Percentiles rank a stretch among this genome's conserved stretches.
phyloP scores from a whole-genome alignment of 2,888 invertebrate genomes.

The Halictus ligatus region DNA sequence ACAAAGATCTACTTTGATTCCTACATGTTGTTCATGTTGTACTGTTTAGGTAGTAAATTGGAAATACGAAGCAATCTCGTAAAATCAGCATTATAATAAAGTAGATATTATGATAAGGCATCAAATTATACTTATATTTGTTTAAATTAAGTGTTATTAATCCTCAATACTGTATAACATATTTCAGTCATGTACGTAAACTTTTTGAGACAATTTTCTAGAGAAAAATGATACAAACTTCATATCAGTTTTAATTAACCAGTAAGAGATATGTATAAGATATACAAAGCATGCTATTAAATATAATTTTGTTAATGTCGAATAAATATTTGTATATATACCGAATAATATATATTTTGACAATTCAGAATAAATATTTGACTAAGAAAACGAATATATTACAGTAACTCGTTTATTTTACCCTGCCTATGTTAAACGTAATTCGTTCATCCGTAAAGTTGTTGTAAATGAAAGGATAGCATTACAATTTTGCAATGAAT shows the following conservation, averaged over 20 bases:
- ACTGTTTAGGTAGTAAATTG: conserved; percentile 46
- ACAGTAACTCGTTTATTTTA: conserved; percentile 30
- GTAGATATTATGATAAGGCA: conserved; percentile 24
- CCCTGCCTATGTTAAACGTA: conserved; percentile 41
- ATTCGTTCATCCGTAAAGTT: conserved; percentile 16
- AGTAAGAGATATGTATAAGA: conserved; percentile 11
- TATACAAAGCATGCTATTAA: background rate
- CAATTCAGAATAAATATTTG: conserved; percentile 36
- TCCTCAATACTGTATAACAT: conserved; percentile 3
- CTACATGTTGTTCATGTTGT: conserved; percentile 39
- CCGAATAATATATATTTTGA: conserved; percentile 1
- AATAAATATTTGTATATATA: conserved; percentile 26
- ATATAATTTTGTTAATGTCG: conserved; percentile 30
- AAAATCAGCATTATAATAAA: conserved; percentile 35
- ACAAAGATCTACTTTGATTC: conserved; percentile 51
- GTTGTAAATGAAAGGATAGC: conserved; percentile 17
- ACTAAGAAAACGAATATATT: conserved; percentile 16
- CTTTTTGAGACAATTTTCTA: background rate
- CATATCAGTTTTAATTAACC: conserved; percentile 1
- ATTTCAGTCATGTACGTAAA: conserved; percentile 9
- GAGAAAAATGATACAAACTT: conserved; percentile 18
- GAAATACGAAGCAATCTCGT: conserved; percentile 31
- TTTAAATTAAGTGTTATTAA: conserved; percentile 5
- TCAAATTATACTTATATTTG: background rate
- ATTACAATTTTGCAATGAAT: conserved; percentile 4